Evolutionary conservation across 2,797 vertebrate species (phyloP).

Genomic region (Simalia tracyae): DNA sequence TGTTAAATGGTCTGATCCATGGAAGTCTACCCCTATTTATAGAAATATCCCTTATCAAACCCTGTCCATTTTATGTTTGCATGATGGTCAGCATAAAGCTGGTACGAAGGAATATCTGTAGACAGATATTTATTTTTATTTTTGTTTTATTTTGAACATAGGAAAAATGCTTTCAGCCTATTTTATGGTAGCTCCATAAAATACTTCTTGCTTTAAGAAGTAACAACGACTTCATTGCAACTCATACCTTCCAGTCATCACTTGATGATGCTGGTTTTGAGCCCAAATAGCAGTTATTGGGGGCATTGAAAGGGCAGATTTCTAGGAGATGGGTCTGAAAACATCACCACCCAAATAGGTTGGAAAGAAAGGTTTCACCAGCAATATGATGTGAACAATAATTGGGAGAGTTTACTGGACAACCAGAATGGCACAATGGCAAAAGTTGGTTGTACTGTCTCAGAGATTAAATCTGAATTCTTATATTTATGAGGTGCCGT

Average conservation of each 20-base stretch:
- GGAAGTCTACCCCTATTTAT: background rate
- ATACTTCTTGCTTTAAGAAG: constrained; percentile 1
- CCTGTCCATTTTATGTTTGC: background rate
- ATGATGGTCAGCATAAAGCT: background rate
- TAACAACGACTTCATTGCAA: background rate
- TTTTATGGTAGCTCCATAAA: background rate
- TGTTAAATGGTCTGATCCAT: background rate
- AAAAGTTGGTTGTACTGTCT: background rate
- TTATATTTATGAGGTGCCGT: background rate
- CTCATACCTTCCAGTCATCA: constrained; percentile 3
- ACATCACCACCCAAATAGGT: background rate
- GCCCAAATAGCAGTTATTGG: background rate
- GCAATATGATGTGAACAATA: constrained; percentile 27
- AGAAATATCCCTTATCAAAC: background rate
- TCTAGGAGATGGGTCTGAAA: constrained; percentile 18
- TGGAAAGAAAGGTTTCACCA: constrained; percentile 21
- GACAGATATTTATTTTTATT: background rate
- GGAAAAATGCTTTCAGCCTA: background rate
- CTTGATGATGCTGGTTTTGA: constrained; percentile 1
- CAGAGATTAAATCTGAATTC: background rate
- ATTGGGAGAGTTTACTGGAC: constrained; percentile 16
- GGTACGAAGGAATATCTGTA: background rate
- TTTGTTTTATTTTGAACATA: background rate
- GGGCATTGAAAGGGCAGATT: constrained; percentile 7
- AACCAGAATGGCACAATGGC: constrained; percentile 35